Evolutionary conservation across 30 jellyfish, hydroid and myxozoan species (phyloP).

Genomic region (Hydractinia symbiolongicarpus): DNA sequence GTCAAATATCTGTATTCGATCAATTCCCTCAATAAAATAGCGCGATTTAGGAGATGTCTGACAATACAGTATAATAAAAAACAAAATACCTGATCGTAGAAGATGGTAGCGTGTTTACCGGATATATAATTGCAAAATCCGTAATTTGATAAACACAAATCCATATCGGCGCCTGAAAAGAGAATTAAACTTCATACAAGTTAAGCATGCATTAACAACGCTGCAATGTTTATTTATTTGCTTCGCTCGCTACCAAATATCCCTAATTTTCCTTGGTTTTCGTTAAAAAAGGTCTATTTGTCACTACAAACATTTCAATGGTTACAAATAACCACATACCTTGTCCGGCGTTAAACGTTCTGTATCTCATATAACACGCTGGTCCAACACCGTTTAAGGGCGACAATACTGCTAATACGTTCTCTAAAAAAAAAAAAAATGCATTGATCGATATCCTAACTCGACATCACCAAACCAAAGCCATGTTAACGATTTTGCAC

Average conservation of each 20-base stretch:
- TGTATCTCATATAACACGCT: constrained; percentile 55
- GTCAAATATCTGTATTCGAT: no score
- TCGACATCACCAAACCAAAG: no score
- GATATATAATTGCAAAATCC: constrained; percentile 86
- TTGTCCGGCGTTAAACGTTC: constrained; percentile 58
- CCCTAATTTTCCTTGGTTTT: no score
- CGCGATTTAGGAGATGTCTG: no score
- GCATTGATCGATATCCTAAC: no score
- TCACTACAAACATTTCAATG: neutral
- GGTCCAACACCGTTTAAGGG: constrained; percentile 60
- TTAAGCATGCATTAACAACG: no score
- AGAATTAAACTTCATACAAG: neutral
- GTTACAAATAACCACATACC: constrained; percentile 35
- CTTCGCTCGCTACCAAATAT: no score
- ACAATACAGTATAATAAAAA: neutral
- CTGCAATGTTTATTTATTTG: no score
- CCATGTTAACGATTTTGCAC: no score
- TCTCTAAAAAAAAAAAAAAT: constrained; percentile 29
- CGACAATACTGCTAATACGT: constrained; percentile 77
- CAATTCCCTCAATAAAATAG: no score
- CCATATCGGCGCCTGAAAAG: constrained; percentile 70
- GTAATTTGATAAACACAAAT: constrained; percentile 44
- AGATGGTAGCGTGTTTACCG: constrained; percentile 92
- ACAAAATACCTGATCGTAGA: constrained; percentile 69
- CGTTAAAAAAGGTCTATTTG: neutral